phyloP scores from a whole-genome alignment of 2,888 invertebrate genomes.

The Caenorhabditis plicata region DNA sequence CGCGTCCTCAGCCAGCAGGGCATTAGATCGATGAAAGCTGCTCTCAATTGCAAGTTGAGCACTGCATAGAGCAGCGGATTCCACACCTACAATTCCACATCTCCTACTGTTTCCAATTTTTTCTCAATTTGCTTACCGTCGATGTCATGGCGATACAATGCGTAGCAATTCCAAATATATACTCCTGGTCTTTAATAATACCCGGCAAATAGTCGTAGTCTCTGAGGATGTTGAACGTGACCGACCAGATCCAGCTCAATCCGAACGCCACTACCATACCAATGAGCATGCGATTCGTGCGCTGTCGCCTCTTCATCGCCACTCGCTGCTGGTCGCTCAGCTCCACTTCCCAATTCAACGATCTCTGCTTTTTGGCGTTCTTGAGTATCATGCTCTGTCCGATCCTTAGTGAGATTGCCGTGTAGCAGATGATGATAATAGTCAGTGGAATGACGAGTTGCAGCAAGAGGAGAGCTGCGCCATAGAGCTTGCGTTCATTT shows the following conservation, averaged over 20 bases:
- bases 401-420: conserved; percentile 60
- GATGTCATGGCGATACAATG: conserved; percentile 65
- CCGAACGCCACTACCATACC: conserved; percentile 61
- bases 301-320: conserved; percentile 57
- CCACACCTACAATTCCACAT: conserved; percentile 50
- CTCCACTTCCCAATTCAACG: conserved; percentile 51
- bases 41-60: conserved; percentile 61
- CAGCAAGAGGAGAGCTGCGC: conserved; percentile 54
- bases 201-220: conserved; percentile 61
- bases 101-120: background rate
- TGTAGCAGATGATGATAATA: conserved; percentile 62
- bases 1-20: conserved; percentile 46
- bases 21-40: conserved; percentile 61
- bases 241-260: conserved; percentile 61
- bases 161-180: conserved; percentile 60
- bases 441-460: conserved; percentile 62
- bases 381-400: conserved; percentile 61
- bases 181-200: conserved; percentile 55
- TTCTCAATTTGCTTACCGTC: conserved; percentile 38
- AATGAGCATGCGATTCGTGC: conserved; percentile 64
- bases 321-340: conserved; percentile 57
- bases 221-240: conserved; percentile 59
- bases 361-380: conserved; percentile 48
- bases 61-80: conserved; percentile 62
- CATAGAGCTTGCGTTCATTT: conserved; percentile 51